Evolutionary conservation across 2,888 invertebrate species (phyloP), one percentile per base, ranked within the genome.

Genomic region (Tromatobia lineatoria): DNA sequence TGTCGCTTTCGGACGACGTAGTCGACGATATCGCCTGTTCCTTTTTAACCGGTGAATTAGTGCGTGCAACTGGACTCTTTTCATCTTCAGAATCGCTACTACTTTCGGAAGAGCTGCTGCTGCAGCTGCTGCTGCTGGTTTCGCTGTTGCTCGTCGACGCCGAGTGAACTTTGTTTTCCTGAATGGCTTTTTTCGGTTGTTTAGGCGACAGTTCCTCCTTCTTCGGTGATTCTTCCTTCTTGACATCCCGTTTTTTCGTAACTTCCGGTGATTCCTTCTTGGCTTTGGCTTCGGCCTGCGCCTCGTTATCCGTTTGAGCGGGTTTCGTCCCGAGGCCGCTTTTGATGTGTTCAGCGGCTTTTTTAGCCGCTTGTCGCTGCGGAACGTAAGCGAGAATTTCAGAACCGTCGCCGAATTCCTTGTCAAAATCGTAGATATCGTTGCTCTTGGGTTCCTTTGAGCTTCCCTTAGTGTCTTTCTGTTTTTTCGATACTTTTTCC

Each of bases 291-390:
- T 94, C 94, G 1, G 83, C 93, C 11, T 66, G 81, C 7, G 45
- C 18, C 59, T 85, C n/a, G 84, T 93, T 61, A 25, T 93, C 93
- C 0, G 86, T 67, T 89, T 88, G 86, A 89, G 91, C 86, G 94
- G 95, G 95, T 88, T 95, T 95, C 0, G 95, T 85, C 75, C 96
- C 96, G 88, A 96, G 94, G 8, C 97, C 97, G 92, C 97, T 97
- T 92, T 98, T 97, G 76, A 98, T 97, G 91, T 98, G 97, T 89
- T 98, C 98, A 1, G 98, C 98, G 0, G 98, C 98, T 93, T 98
- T 98, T 92, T 98, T 98, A 13, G 98, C 98, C 0, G 98, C 98
- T 94, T 98, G 97, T 83, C 98, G 94, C 92, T 98, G 98, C 1
- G 98, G 98, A 25, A 98, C 98, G 92, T 98, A 97, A 0, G 97